phyloP scores from a whole-genome alignment of 2,888 invertebrate species.

The Cantharis rufa region DNA sequence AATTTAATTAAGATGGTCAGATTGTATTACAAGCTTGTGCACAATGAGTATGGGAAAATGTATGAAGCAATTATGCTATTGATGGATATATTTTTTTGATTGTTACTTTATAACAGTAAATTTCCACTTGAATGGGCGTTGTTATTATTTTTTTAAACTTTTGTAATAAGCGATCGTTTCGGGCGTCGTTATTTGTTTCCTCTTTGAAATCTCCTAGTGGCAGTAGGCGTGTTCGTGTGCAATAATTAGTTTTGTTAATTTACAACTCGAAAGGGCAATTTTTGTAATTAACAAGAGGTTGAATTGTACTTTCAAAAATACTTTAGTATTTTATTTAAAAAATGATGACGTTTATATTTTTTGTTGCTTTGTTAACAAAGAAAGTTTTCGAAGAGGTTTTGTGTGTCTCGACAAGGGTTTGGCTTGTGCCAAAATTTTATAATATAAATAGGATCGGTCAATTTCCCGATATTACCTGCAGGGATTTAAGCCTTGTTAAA shows the following conservation, averaged over 20 bases:
- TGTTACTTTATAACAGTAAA: conserved; percentile 22
- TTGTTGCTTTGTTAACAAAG: background rate
- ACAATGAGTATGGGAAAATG: background rate
- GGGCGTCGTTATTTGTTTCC: conserved; percentile 8
- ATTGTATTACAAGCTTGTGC: conserved; percentile 1
- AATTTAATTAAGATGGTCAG: background rate
- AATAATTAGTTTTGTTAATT: conserved; percentile 27
- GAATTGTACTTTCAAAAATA: background rate
- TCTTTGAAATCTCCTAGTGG: conserved; percentile 18
- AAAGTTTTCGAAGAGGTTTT: background rate
- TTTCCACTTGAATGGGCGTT: conserved; percentile 22
- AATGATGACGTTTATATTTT: background rate
- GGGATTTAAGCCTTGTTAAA: background rate
- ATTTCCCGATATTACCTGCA: background rate
- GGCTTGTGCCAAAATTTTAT: background rate
- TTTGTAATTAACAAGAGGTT: conserved; percentile 15
- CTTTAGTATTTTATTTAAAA: background rate
- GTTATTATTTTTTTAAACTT: conserved; percentile 18
- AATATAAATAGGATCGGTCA: background rate
- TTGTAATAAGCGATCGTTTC: conserved; percentile 21
- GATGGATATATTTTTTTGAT: background rate
- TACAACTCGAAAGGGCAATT: conserved; percentile 12
- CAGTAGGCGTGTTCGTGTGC: conserved; percentile 23
- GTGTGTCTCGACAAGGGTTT: background rate
- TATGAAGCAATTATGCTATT: background rate